Percentiles rank a stretch among this genome's conserved stretches.
These are phyloP conservation scores for Dasysyrphus albostriatus DNA, from an alignment of 2,888 invertebrate genomes.

Conservation along the genomic window DNA sequence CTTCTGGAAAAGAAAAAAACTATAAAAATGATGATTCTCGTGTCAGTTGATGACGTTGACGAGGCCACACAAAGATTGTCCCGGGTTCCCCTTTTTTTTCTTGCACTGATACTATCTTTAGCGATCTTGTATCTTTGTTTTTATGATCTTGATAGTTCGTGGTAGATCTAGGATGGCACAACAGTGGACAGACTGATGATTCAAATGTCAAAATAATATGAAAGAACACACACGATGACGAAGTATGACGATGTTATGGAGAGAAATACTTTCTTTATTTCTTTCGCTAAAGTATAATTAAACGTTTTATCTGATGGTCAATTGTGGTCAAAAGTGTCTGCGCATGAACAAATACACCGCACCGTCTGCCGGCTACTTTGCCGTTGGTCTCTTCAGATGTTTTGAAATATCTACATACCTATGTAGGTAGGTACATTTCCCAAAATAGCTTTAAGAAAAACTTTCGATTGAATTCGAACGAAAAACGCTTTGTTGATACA, in stretches of 20 bases:
- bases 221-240: slow-evolving; percentile 47
- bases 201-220: slow-evolving; percentile 37
- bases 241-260: slow-evolving; percentile 9
- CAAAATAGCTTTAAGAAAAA: slow-evolving; percentile 41
- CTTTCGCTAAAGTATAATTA: slow-evolving; percentile 27
- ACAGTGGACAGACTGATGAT: slow-evolving; percentile 4
- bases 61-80: slow-evolving; percentile 50
- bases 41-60: slow-evolving; percentile 34
- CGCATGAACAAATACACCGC: background rate
- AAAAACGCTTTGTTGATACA: slow-evolving; percentile 19
- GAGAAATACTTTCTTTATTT: slow-evolving; percentile 12
- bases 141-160: slow-evolving; percentile 28
- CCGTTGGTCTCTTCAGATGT: slow-evolving; percentile 52
- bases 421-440: slow-evolving; percentile 19
- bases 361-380: background rate
- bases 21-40: slow-evolving; percentile 33
- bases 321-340: slow-evolving; percentile 32
- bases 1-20: background rate
- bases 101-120: slow-evolving; percentile 44
- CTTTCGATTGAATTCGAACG: slow-evolving; percentile 41
- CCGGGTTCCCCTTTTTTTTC: background rate
- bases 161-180: slow-evolving; percentile 41
- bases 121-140: slow-evolving; percentile 54
- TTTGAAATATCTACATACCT: background rate
- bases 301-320: slow-evolving; percentile 41